Evolutionary conservation across 53 echinoderm and acorn worm species (phyloP).

Genomic region (Patiria pectinifera): DNA sequence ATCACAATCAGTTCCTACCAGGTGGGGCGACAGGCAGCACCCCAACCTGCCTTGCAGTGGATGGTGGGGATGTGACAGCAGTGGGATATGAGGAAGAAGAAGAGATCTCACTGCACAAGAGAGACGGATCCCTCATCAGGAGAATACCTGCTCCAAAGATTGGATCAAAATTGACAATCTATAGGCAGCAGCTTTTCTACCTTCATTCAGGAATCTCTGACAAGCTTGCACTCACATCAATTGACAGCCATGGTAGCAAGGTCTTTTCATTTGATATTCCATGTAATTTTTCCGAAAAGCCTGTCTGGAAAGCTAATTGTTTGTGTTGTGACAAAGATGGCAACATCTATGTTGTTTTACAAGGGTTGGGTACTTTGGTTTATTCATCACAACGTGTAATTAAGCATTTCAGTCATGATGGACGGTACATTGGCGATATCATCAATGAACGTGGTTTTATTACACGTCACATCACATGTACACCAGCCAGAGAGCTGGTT

Average conservation of each 20-base stretch:
- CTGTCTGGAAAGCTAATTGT: background rate
- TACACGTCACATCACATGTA: background rate
- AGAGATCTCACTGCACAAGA: conserved; percentile 12
- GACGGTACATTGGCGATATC: background rate
- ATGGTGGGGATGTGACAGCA: conserved; percentile 22
- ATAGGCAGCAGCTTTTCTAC: background rate
- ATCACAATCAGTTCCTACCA: background rate
- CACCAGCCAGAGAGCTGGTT: conserved; percentile 7
- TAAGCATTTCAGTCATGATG: conserved; percentile 7
- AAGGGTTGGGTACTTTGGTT: too few species aligned
- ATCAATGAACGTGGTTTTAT: background rate
- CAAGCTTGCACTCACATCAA: background rate
- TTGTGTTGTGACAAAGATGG: conserved; percentile 30
- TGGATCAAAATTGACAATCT: background rate
- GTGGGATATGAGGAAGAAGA: background rate
- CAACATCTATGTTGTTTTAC: background rate
- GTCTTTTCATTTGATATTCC: conserved; percentile 21
- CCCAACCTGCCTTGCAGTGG: conserved; percentile 26
- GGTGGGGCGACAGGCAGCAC: background rate
- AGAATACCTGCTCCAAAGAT: background rate
- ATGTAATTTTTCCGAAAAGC: background rate
- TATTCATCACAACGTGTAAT: background rate
- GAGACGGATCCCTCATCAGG: conserved; percentile 20
- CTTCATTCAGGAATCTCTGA: background rate
- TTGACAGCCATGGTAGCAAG: background rate